Base-by-base conservation (phyloP, 2,888 invertebrate genomes). In the Petrolisthes manimaculis region DNA sequence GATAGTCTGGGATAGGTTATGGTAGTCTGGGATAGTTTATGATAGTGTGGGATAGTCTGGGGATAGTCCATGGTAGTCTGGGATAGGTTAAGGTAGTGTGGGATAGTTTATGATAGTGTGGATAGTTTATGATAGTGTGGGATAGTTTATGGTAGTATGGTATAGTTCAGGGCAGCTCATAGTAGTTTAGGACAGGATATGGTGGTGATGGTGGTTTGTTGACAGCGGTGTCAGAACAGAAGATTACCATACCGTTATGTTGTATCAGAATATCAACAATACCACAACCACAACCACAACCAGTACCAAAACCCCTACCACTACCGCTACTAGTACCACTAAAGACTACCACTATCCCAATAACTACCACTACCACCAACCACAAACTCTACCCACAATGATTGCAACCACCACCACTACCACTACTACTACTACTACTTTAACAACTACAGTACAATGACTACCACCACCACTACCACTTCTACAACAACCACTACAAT, bases 241-340 rank as follows among this genome's bases (percentile, higher is more conserved):
- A n/a, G n/a, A n/a, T n/a, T 71, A 71, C 71, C 71, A 71, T n/a
- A 61, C 61, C 61, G 61, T 61, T 14, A 61, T n/a, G n/a, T n/a
- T n/a, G n/a, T 61, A 61, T 9, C 61, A 6, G 14, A 9, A 9
- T 61, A 61, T 9, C 61, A 61, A 61, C 14, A 61, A 6, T 14
- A 6, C 14, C 14, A 61, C 14, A 61, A 14, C 61, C 61, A 61
- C 61, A 61, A 61, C 14, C 8, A 61, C 61, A 6, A 6, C 61
- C 6, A 6, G 61, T 14, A 61, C 61, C 61, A 61, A 61, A 9
- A 61, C 61, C 61, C 6, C 61, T 61, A 61, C 61, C 6, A 61
- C 14, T 6, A 61, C 61, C 61, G 14, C 61, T 14, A 61, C 61
- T 9, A 61, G 6, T 14, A 61, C 61, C 61, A 61, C 14, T 14